phyloP scores from a whole-genome alignment of 2,113 vertebrate species.

The Sinocyclocheilus maitianheensis region DNA sequence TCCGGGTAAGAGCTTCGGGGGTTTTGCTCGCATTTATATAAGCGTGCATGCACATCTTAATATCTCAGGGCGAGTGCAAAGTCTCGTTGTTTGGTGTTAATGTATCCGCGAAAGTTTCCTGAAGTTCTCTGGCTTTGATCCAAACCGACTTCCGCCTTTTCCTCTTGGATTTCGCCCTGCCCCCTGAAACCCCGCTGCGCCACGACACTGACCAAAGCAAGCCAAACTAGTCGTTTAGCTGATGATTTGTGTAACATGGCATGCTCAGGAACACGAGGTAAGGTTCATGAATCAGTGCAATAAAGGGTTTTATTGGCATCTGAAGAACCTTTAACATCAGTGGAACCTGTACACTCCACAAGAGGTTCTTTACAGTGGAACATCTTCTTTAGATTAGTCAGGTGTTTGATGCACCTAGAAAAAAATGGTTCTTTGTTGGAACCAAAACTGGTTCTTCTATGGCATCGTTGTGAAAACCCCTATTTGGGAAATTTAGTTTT shows the following conservation, averaged over 20 bases:
- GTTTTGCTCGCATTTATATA: not conserved
- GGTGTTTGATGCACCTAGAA: too few species aligned
- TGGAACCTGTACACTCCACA: too few species aligned
- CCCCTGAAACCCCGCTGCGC: constrained; percentile 14
- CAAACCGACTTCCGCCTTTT: constrained; percentile 72
- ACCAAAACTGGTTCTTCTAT: too few species aligned
- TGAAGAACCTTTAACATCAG: too few species aligned
- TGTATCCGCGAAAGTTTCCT: constrained; percentile 21
- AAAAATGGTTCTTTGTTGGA: too few species aligned
- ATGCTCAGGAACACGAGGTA: not conserved
- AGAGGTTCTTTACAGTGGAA: too few species aligned
- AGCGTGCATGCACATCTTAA: not conserved
- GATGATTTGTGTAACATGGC: not conserved
- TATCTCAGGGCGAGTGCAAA: not conserved
- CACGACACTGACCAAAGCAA: not conserved
- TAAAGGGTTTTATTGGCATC: too few species aligned
- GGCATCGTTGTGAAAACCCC: too few species aligned
- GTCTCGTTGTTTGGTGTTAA: not conserved
- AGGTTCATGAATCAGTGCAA: not conserved
- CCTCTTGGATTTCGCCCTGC: constrained; percentile 62
- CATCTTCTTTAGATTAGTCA: too few species aligned
- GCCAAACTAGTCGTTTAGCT: not conserved
- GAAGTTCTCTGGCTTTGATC: constrained; percentile 52
- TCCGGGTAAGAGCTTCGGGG: constrained; percentile 82
- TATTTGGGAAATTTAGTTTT: not conserved